Percentiles rank a stretch among this genome's conserved stretches.
These are phyloP conservation scores for Poeciliopsis turrubarensis DNA, from an alignment of 2,113 vertebrate genomes.

Conservation along the genomic window DNA sequence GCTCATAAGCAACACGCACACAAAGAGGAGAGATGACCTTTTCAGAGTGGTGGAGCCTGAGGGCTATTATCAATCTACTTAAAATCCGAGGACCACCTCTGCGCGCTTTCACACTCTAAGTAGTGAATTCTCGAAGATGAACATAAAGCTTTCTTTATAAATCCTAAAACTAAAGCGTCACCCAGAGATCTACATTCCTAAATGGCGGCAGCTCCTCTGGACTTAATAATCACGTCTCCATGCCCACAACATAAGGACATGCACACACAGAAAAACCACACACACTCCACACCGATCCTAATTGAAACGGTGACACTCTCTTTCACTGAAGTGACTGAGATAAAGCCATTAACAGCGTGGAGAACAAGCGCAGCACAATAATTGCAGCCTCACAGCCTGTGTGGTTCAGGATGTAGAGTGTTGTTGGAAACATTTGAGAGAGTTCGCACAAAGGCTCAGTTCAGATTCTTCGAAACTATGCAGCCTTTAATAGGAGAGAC, in stretches of 20 bases:
- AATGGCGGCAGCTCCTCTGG: neutral
- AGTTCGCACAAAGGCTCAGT: constrained; percentile 11
- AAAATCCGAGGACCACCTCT: constrained; percentile 37
- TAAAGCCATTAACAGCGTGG: constrained; percentile 64
- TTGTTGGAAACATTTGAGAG: constrained; percentile 38
- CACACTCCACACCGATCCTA: constrained; percentile 38
- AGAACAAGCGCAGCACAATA: constrained; percentile 54
- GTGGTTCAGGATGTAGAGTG: constrained; percentile 32
- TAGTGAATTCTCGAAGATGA: neutral
- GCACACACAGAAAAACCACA: constrained; percentile 3
- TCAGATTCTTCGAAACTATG: constrained; percentile 32
- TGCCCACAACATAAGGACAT: neutral
- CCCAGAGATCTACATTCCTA: neutral
- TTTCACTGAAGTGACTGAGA: constrained; percentile 48
- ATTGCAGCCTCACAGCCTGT: constrained; percentile 35
- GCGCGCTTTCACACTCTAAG: neutral
- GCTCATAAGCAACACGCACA: constrained; percentile 14
- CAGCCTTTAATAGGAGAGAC: constrained; percentile 14
- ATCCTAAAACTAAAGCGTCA: neutral
- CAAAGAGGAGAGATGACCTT: constrained; percentile 41
- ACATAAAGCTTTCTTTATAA: neutral
- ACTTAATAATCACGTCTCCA: neutral
- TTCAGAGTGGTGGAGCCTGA: constrained; percentile 25
- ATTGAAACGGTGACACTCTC: constrained; percentile 62
- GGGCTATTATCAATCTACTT: constrained; percentile 51